Evolutionary conservation across 53 echinoderm and acorn worm genomes (phyloP).

Genomic region (Crossaster papposus): DNA sequence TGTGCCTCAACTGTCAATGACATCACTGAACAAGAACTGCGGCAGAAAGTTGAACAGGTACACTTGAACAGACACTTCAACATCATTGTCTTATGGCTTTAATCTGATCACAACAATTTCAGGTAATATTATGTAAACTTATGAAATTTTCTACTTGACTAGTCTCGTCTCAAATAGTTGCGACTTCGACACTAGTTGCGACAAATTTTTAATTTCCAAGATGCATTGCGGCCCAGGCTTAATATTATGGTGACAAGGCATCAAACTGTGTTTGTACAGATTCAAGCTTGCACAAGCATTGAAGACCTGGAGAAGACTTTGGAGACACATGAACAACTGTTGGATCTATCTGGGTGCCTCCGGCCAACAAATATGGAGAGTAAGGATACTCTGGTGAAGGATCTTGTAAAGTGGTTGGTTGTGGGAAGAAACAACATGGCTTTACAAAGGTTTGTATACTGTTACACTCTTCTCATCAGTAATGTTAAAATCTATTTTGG

Average conservation of each 20-base stretch:
- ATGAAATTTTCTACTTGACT: no score
- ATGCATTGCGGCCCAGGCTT: no score
- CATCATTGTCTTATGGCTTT: no score
- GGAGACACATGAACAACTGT: neutral
- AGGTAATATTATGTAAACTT: no score
- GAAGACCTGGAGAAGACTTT: neutral
- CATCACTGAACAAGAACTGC: neutral
- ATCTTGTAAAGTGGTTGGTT: neutral
- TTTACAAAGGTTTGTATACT: neutral
- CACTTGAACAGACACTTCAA: no score
- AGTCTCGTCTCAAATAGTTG: no score
- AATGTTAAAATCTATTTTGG: no score
- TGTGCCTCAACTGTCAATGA: neutral
- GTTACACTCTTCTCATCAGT: no score
- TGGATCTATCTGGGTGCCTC: neutral
- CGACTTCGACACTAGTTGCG: no score
- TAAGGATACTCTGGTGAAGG: neutral
- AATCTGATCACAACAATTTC: no score
- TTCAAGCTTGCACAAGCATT: neutral
- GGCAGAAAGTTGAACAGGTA: neutral
- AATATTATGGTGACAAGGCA: no score
- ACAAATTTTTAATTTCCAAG: no score
- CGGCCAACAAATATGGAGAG: neutral
- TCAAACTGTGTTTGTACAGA: neutral
- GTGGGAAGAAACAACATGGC: neutral